These are phyloP conservation scores for Drosophila yakuba DNA, from an alignment of 1,140 invertebrate genomes.

Conservation along the genomic window DNA sequence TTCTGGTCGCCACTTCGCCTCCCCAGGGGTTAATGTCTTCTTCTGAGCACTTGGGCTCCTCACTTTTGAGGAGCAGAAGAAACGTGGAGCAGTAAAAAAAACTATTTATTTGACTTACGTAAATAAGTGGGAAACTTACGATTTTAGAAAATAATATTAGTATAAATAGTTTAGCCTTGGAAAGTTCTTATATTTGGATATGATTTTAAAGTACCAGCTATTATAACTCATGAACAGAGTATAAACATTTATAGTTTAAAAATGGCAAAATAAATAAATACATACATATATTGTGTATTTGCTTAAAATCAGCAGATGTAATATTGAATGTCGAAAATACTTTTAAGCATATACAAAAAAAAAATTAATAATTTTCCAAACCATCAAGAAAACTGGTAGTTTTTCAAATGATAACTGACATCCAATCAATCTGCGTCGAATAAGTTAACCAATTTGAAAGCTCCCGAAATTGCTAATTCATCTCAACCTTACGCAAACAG, in stretches of 20 bases:
- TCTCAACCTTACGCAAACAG: slow-evolving; percentile 27
- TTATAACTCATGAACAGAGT: too few species aligned
- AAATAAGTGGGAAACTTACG: neutral
- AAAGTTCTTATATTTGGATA: too few species aligned
- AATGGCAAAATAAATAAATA: too few species aligned
- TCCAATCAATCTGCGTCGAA: neutral
- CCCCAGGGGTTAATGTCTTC: neutral
- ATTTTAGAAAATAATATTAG: too few species aligned
- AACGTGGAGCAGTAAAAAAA: too few species aligned
- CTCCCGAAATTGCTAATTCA: slow-evolving; percentile 18
- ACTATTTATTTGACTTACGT: neutral
- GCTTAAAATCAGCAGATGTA: too few species aligned
- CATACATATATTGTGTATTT: too few species aligned
- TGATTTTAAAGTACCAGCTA: too few species aligned
- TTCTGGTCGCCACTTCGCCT: slow-evolving; percentile 18
- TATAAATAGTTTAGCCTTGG: too few species aligned
- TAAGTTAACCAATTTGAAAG: slow-evolving; percentile 8
- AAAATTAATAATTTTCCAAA: neutral
- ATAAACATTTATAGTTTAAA: too few species aligned
- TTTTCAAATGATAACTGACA: neutral
- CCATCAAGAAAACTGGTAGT: neutral
- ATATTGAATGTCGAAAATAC: too few species aligned
- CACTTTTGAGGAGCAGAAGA: neutral
- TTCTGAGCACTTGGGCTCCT: neutral
- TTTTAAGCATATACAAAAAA: neutral